phyloP scores from a whole-genome alignment of 2,888 invertebrate genomes.

The Trichogramma dendrolimi region DNA sequence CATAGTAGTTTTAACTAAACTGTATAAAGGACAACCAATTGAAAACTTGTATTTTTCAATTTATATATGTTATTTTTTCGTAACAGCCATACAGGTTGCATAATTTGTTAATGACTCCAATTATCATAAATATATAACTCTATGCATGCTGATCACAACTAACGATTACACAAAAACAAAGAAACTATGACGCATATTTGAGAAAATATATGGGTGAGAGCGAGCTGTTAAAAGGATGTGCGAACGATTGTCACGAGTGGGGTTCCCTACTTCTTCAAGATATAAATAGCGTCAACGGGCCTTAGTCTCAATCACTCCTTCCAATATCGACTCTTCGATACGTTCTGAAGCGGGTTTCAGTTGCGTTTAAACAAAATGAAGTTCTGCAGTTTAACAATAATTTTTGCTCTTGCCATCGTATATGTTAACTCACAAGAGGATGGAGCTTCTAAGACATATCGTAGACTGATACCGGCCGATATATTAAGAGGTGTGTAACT shows the following conservation, averaged over 20 bases:
- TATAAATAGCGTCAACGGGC: constrained; percentile 47
- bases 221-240: constrained; percentile 7
- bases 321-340: constrained; percentile 38
- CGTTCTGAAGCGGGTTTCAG: constrained; percentile 18
- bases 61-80: too few relatives aligned
- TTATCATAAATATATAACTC: too few relatives aligned
- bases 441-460: constrained; percentile 67
- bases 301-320: constrained; percentile 49
- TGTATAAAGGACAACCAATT: too few relatives aligned
- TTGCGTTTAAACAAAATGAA: not conserved
- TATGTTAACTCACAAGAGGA: constrained; percentile 52
- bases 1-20: too few relatives aligned
- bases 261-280: constrained; percentile 41
- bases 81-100: too few relatives aligned
- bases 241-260: constrained; percentile 16
- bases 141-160: too few relatives aligned
- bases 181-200: not conserved
- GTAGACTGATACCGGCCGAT: constrained; percentile 82
- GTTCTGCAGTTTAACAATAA: not conserved
- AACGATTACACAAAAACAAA: not conserved
- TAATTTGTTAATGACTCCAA: too few relatives aligned
- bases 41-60: too few relatives aligned
- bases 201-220: constrained; percentile 4
- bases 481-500: constrained; percentile 74
- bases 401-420: not conserved